Percentiles rank a stretch among this genome's conserved stretches.
Evolutionary conservation across 64 coral and sea anemone genomes (phyloP).

Genomic region (Anthopleura sola): DNA sequence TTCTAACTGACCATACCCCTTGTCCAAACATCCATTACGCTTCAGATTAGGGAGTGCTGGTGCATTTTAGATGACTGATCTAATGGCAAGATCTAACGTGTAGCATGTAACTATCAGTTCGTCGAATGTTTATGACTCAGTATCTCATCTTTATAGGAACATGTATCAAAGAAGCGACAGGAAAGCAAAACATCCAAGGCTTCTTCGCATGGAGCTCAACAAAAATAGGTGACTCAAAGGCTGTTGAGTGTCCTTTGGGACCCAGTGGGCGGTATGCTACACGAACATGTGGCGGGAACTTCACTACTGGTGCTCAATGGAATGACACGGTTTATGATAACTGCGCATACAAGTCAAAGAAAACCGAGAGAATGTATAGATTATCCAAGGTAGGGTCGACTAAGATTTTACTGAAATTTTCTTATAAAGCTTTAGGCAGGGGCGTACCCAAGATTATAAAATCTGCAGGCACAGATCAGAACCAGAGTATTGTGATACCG

Average conservation of each 20-base stretch:
- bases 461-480: too few species aligned
- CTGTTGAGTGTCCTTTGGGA: slow-evolving; percentile 19
- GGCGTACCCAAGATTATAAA: too few species aligned
- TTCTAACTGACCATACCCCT: too few species aligned
- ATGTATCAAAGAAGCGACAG: not conserved
- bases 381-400: slow-evolving; percentile 23
- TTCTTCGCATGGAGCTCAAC: not conserved
- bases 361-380: slow-evolving; percentile 24
- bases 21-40: too few species aligned
- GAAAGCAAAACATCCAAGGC: not conserved
- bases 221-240: slow-evolving; percentile 3
- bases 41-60: too few species aligned
- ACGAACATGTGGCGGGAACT: slow-evolving; percentile 46
- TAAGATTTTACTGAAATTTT: not conserved
- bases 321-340: not conserved
- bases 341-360: slow-evolving; percentile 36
- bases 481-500: too few species aligned
- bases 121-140: too few species aligned
- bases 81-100: too few species aligned
- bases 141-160: not conserved
- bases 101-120: too few species aligned
- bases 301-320: slow-evolving; percentile 37
- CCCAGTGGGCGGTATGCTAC: slow-evolving; percentile 14
- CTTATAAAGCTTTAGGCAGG: too few species aligned
- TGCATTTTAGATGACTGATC: too few species aligned